Percentiles rank a stretch among this genome's conserved stretches.
Evolutionary conservation across 1,140 invertebrate genomes (phyloP).

Genomic region (Steinernema feltiae): DNA sequence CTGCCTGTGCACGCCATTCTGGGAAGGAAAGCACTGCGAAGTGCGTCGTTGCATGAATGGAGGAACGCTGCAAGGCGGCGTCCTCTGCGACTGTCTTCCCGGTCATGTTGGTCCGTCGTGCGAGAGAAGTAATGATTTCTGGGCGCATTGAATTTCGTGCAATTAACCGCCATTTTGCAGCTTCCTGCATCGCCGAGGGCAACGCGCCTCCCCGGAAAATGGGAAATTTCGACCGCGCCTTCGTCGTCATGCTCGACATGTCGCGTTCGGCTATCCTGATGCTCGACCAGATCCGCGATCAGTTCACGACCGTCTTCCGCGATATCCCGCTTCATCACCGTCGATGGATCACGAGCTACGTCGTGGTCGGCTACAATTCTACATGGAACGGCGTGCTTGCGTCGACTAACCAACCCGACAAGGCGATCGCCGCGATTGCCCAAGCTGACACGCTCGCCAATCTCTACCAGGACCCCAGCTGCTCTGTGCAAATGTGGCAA

Average conservation of each 20-base stretch:
- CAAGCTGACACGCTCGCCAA: neutral
- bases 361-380: slow-evolving; percentile 38
- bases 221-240: neutral
- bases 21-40: slow-evolving; percentile 31
- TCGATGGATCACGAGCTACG: slow-evolving; percentile 33
- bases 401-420: neutral
- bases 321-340: slow-evolving; percentile 28
- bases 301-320: slow-evolving; percentile 27
- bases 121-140: neutral
- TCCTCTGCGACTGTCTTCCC: slow-evolving; percentile 30
- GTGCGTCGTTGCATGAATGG: slow-evolving; percentile 35
- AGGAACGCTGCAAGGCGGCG: slow-evolving; percentile 23
- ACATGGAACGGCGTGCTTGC: neutral
- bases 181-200: slow-evolving; percentile 17
- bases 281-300: neutral
- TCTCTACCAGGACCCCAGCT: neutral
- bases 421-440: neutral
- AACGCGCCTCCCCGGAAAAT: slow-evolving; percentile 17
- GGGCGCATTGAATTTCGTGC: neutral
- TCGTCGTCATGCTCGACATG: slow-evolving; percentile 29
- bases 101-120: slow-evolving; percentile 28
- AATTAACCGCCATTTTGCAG: slow-evolving; percentile 3
- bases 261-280: slow-evolving; percentile 31
- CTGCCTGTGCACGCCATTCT: slow-evolving; percentile 37
- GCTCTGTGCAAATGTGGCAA: neutral